Base-by-base conservation (phyloP, 2,797 vertebrate genomes). In the Ctenosaura bakeri region DNA sequence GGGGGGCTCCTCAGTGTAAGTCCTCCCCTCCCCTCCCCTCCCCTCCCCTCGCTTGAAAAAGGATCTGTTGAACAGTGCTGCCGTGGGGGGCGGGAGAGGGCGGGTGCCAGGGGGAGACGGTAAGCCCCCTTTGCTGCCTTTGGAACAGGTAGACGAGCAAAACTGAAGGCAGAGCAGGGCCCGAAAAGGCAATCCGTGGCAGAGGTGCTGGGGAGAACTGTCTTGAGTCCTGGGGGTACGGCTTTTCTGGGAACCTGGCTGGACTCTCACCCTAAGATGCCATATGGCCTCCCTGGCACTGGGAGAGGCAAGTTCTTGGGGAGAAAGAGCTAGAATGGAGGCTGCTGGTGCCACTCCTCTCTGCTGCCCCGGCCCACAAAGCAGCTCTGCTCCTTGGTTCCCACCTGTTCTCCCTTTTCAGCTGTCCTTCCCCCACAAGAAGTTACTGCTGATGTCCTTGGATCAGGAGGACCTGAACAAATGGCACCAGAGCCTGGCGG, bases 391-490 rank as follows among this genome's bases (percentile, higher is more conserved):
- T 16, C 4, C 22, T 6, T 7, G 9, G 22, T 32, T n/a, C 12
- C 54, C 35, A 3, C 1, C 7, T 46, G 42, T 50, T 50, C 7
- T 20, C 32, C 77, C 32, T 92, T 84, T 95, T 97, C 62, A 99
- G 99, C 94, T 99, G 89, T 98, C 97, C 91, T 99, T 99, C 95
- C 96, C 98, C 22, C 96, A 96, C 81, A 98, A 98, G 96, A 98
- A 97, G 56, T 96, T 99, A 14, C 96, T 99, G 92, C 96, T 99
- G 92, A 99, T 99, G 98, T 99, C 98, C 80, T 97, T 93, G 4
- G 97, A 98, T 96, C 98, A 98, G 90, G 96, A 98, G 91, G 98
- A 98, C 76, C 96, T 99, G 89, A 97, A 98, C 32, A 96, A 96
- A 94, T 99, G 99, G 99, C 97, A 98, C 95, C 95, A 73, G 89